These are phyloP conservation scores for Notiomystis cincta DNA, from an alignment of 2,113 vertebrate genomes.

Conservation along the genomic window DNA sequence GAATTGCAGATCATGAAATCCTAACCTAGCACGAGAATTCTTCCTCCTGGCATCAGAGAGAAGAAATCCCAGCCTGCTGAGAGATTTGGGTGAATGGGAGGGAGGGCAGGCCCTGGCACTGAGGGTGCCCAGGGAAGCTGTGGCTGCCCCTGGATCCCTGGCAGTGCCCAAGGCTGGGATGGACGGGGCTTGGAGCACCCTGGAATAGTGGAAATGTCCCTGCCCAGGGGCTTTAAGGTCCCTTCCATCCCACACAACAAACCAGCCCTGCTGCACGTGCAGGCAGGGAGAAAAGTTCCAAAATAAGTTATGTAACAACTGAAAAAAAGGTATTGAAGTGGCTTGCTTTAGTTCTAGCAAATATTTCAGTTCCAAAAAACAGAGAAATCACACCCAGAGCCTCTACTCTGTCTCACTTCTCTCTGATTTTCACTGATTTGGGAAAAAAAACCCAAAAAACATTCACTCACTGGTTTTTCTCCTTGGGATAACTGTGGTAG, in stretches of 20 bases:
- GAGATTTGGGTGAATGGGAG: not conserved
- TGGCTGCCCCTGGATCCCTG: not conserved
- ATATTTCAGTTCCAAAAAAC: not conserved
- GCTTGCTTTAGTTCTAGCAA: not conserved
- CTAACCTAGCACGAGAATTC: rapidly evolving
- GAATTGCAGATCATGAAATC: rapidly evolving
- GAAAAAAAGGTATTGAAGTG: not conserved
- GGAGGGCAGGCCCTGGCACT: not conserved
- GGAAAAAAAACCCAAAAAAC: not conserved
- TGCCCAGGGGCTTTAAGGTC: not conserved
- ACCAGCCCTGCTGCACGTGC: rapidly evolving
- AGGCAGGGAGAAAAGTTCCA: not conserved
- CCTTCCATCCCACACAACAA: not conserved
- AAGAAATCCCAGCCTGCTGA: not conserved
- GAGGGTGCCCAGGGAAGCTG: not conserved
- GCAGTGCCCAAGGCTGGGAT: not conserved
- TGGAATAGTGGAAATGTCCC: rapidly evolving
- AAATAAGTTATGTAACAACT: not conserved
- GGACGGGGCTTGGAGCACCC: not conserved
- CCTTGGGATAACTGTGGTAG: no score
- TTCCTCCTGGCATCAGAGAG: not conserved
- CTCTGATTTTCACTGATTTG: not conserved
- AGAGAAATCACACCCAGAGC: not conserved
- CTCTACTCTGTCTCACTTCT: not conserved
- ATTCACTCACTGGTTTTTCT: not conserved